These are phyloP conservation scores for Dugesia japonica DNA, from an alignment of 2,888 invertebrate genomes.

Conservation along the genomic window DNA sequence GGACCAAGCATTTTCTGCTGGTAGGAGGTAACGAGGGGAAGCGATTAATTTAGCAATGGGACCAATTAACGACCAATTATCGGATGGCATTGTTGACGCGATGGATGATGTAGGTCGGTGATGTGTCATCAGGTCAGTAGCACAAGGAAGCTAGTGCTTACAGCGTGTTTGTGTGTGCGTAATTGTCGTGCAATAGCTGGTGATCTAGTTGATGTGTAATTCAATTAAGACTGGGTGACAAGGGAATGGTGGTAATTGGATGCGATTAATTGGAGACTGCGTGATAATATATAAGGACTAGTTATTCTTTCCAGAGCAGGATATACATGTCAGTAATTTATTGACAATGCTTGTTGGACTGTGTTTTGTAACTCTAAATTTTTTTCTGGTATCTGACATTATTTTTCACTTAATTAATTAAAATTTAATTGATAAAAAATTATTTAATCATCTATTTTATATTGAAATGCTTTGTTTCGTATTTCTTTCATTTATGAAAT, in stretches of 20 bases:
- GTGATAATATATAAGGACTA: conserved; percentile 1
- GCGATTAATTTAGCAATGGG: conserved; percentile 11
- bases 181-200: conserved; percentile 11
- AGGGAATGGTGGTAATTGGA: conserved; percentile 7
- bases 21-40: conserved; percentile 16
- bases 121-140: conserved; percentile 20
- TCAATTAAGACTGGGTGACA: conserved; percentile 10
- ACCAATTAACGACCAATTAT: conserved; percentile 20
- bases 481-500: no score
- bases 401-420: conserved; percentile 20
- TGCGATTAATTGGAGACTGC: conserved; percentile 11
- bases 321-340: conserved; percentile 20
- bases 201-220: conserved; percentile 16
- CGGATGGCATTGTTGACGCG: conserved; percentile 20
- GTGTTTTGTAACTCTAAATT: background rate
- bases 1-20: conserved; percentile 20
- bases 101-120: conserved; percentile 16
- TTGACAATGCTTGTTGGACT: conserved; percentile 16
- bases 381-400: conserved; percentile 4
- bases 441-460: no score
- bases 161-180: background rate
- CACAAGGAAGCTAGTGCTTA: background rate
- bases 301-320: background rate
- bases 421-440: background rate
- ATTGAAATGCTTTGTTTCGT: no score